phyloP scores from a whole-genome alignment of 1,140 invertebrate genomes.

The Brachionus plicatilis region DNA sequence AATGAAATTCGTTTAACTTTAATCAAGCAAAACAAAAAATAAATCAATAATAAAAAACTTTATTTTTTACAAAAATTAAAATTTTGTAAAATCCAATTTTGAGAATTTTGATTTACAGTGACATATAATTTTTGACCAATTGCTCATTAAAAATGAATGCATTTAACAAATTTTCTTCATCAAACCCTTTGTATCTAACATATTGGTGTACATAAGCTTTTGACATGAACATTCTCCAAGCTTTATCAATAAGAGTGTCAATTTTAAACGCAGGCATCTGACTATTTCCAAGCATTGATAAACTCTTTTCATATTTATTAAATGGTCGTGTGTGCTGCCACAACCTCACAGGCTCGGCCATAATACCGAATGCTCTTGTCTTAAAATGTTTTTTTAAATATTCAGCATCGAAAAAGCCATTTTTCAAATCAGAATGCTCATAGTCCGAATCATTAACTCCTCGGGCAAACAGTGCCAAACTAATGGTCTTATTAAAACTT shows the following conservation, averaged over 20 bases:
- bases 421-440: not conserved
- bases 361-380: slow-evolving; percentile 27
- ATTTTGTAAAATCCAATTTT: too few species aligned
- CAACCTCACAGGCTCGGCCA: slow-evolving; percentile 42
- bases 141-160: slow-evolving; percentile 54
- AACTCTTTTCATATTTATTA: slow-evolving; percentile 51
- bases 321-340: slow-evolving; percentile 47
- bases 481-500: not conserved
- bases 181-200: slow-evolving; percentile 48
- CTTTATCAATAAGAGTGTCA: slow-evolving; percentile 49
- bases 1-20: too few species aligned
- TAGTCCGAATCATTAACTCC: not conserved
- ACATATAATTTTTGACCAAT: slow-evolving; percentile 51
- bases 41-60: too few species aligned
- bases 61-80: too few species aligned
- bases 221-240: slow-evolving; percentile 55
- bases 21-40: too few species aligned
- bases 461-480: not conserved
- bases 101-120: slow-evolving; percentile 43
- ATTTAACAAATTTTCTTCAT: slow-evolving; percentile 53
- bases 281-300: slow-evolving; percentile 51
- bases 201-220: slow-evolving; percentile 56
- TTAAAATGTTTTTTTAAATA: not conserved
- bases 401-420: not conserved
- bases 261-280: slow-evolving; percentile 44